Base-by-base conservation (phyloP, 2,797 vertebrate species). In the Salarias fasciatus region DNA sequence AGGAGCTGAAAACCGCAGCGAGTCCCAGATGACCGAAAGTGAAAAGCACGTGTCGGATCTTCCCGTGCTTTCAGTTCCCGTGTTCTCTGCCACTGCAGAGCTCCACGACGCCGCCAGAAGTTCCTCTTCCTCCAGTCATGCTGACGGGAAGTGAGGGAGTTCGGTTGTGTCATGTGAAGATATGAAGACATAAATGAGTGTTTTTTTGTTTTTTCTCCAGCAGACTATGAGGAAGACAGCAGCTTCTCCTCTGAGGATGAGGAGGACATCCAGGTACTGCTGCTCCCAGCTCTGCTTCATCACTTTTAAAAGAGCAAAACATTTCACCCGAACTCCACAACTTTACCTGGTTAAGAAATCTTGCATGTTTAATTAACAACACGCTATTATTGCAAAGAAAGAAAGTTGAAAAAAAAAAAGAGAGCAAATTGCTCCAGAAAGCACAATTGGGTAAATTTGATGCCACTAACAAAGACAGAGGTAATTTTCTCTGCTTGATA, bases 221-320 rank as follows among this genome's bases (percentile, higher is more conserved):
- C 83, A 93, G 91, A 80, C 50, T 86, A 82, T 40, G 86, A 83
- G 1, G 82, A 63, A 59, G 90, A 90, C 15, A 84, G 68, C 10
- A 28, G 7, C 49, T 49, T 50, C 1, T 88, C 81, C 5, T 89
- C 83, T 2, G 91, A 91, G 30, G 90, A 92, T 71, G 90, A 91
- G 44, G 69, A 42, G 76, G 87, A 92, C 50, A 72, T 91, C 65
- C 80, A 92, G 91, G 92, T 92, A 83, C 41, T 37, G 10, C 48
- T 24, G 35, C 62, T 33, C 15, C 29, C 41, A 51, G 40, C 38
- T 47, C 48, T 37, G 6, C n/a, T n/a, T n/a, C n/a, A n/a, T n/a
- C n/a, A n/a, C n/a, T n/a, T n/a, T n/a, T n/a, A n/a, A n/a, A n/a
- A n/a, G n/a, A n/a, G n/a, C n/a, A n/a, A n/a, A n/a, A n/a, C n/a